Base-by-base conservation (phyloP, 2,888 invertebrate species). In the Fragum fragum region DNA sequence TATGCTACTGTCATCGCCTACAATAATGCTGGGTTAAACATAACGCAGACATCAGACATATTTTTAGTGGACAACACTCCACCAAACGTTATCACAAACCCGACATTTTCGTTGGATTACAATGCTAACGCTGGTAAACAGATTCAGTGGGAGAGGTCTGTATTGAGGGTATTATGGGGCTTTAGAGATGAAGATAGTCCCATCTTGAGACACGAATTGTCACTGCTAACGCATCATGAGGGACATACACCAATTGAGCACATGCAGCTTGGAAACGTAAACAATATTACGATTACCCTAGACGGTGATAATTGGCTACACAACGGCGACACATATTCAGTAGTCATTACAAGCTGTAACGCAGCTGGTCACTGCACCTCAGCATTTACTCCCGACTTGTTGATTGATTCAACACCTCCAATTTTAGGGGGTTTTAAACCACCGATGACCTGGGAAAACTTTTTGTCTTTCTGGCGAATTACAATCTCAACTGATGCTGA, bases 371-470 rank as follows among this genome's bases (percentile, higher is more conserved):
- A 83, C 9, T 90, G 90, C 76, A 68, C 80, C 9, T 73, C 84
- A 6, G 77, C 71, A 21, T 26, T 39, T 18, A 86, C 81, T 52
- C 23, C 79, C 26, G 73, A 77, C 26, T 23, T 89, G 0, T 42
- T 87, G 11, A 81, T 90, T 29, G 89, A 90, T 76, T 85, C 87
- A 14, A 81, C 88, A 6, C 88, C 90, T 0, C 90, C 90, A 7
- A 85, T 86, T 29, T 18, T 85, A 0, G 89, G 89, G n/a, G 88
- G 87, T n/a, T 87, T 88, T 21, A 82, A 78, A 29, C 75, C 73
- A n/a, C 81, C 82, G 32, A 32, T 87, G 55, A 53, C 70, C 21
- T 88, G 87, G 87, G 36, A 26, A 18, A 74, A 74, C 21, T 57
- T 53, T 6, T 32, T 61, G 3, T 28, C 57, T 36, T 11, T n/a